phyloP scores from a whole-genome alignment of 2,113 vertebrate genomes.

The Serinus canaria region DNA sequence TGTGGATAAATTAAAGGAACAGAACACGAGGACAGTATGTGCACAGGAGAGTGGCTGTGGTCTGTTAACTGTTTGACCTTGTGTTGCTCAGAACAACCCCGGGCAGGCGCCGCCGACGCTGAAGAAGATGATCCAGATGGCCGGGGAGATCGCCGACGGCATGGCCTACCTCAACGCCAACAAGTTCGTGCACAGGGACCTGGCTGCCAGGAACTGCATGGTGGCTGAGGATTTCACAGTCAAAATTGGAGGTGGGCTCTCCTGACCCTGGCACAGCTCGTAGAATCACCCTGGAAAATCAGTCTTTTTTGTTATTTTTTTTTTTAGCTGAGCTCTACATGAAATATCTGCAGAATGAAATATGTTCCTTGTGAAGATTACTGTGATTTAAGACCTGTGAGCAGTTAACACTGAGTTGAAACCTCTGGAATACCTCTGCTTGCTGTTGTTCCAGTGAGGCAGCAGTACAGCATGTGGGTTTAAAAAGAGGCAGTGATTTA shows the following conservation, averaged over 20 bases:
- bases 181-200: constrained; percentile 97
- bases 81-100: constrained; percentile 79
- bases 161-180: constrained; percentile 99
- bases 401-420: not conserved
- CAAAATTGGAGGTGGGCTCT: constrained; percentile 91
- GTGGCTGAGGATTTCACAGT: constrained; percentile 97
- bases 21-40: not conserved
- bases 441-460: not conserved
- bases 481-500: not conserved
- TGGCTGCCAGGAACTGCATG: constrained; percentile 98
- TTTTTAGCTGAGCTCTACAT: not conserved
- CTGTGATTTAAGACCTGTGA: constrained; percentile 8
- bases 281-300: not conserved
- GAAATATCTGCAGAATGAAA: not conserved
- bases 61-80: not conserved
- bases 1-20: not conserved
- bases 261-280: not conserved
- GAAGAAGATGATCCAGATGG: constrained; percentile 99
- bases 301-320: not conserved
- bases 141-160: constrained; percentile 95
- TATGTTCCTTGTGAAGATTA: not conserved
- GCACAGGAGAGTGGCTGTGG: not conserved
- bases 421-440: constrained; percentile 7
- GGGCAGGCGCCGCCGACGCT: constrained; percentile 86
- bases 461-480: not conserved